Evolutionary conservation across 2,113 vertebrate genomes (phyloP).

Genomic region (Phalacrocorax aristotelis): DNA sequence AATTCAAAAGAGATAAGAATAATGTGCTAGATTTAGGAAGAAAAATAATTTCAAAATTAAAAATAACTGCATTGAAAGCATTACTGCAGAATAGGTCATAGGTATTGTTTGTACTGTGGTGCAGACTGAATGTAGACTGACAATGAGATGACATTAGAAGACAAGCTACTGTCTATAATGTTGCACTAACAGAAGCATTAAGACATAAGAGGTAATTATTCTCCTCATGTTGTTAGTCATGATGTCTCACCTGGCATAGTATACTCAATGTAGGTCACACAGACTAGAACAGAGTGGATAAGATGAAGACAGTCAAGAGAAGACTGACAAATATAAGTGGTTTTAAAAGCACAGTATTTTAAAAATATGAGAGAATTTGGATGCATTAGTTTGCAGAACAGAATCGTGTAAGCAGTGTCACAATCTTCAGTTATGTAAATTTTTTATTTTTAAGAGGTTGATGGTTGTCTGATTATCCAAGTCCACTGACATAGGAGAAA

Average conservation of each 20-base stretch:
- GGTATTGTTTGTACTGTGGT: not conserved
- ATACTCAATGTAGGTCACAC: not conserved
- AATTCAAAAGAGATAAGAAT: not conserved
- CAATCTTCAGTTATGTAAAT: not conserved
- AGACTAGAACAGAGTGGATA: not conserved
- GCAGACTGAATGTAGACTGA: not conserved
- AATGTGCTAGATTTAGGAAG: not conserved
- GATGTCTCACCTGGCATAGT: not conserved
- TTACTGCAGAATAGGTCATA: not conserved
- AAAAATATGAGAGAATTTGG: not conserved
- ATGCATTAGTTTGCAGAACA: not conserved
- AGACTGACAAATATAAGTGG: not conserved
- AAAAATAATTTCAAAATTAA: not conserved
- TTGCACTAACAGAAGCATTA: not conserved
- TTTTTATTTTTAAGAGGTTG: not conserved
- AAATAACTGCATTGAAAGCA: not conserved
- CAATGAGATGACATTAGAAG: not conserved
- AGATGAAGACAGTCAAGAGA: not conserved
- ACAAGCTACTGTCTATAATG: not conserved
- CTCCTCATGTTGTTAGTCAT: not conserved
- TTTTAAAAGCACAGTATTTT: not conserved
- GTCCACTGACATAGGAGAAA: not conserved
- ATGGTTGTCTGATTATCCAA: not conserved
- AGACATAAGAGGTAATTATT: not conserved
- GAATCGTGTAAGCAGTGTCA: fast-evolving